These are phyloP conservation scores for Enteromius unitaeniatus DNA, from an alignment of 2,797 vertebrate species.

Conservation along the genomic window DNA sequence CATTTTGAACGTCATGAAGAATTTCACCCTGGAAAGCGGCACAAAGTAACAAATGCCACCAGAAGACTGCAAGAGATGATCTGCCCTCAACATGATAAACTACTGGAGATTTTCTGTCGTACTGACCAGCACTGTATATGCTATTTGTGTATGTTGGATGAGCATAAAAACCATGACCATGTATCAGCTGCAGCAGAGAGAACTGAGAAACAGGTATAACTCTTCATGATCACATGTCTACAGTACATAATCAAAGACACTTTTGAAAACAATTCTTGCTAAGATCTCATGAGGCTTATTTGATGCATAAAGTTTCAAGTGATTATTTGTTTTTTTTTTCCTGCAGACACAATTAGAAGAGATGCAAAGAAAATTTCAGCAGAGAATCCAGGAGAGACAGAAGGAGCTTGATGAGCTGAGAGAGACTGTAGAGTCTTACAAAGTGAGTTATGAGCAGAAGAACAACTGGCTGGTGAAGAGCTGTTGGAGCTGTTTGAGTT, in stretches of 20 bases:
- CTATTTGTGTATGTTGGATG: background rate
- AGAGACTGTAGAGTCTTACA: background rate
- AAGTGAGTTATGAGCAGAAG: background rate
- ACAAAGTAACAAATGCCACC: no score
- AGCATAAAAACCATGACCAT: background rate
- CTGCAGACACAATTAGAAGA: background rate
- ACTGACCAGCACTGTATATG: background rate
- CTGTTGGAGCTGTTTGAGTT: background rate
- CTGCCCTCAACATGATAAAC: no score
- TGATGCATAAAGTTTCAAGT: no score
- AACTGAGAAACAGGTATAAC: constrained; percentile 15
- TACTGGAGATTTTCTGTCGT: background rate
- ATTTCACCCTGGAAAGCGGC: no score
- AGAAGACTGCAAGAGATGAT: no score
- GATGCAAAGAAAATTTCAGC: background rate
- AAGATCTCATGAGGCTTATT: background rate
- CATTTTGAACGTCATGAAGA: constrained; percentile 37
- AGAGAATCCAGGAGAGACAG: background rate
- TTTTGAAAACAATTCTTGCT: no score
- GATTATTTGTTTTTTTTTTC: background rate
- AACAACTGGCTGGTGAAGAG: background rate
- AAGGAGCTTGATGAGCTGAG: background rate
- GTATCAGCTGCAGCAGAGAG: constrained; percentile 3
- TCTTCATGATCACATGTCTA: background rate
- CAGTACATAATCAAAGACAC: no score